These are phyloP conservation scores for Eupithecia abbreviata DNA, from an alignment of 2,888 invertebrate genomes.

Conservation along the genomic window DNA sequence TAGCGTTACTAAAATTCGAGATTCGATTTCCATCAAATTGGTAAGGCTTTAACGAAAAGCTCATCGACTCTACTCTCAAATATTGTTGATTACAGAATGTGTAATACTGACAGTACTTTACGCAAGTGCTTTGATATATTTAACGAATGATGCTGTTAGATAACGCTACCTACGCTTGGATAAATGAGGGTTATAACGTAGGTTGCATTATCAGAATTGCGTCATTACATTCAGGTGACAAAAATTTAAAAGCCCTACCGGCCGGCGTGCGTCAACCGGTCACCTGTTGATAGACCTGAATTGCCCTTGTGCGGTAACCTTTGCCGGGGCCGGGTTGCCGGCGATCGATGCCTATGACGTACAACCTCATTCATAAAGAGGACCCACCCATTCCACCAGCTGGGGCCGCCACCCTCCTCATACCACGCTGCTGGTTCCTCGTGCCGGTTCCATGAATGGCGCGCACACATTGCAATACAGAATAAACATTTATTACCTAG, in stretches of 20 bases:
- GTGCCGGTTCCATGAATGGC: conserved; percentile 71
- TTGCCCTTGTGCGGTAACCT: conserved; percentile 78
- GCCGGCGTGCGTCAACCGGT: conserved; percentile 67
- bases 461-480: conserved; percentile 55
- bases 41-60: background rate
- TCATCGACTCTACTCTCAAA: background rate
- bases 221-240: conserved; percentile 63
- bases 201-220: conserved; percentile 51
- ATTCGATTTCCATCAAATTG: background rate
- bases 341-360: conserved; percentile 79
- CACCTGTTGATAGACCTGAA: conserved; percentile 74
- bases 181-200: conserved; percentile 34
- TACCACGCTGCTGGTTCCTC: conserved; percentile 52
- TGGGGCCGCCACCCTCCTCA: conserved; percentile 49
- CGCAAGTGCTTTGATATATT: conserved; percentile 9
- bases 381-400: conserved; percentile 57
- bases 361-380: conserved; percentile 80
- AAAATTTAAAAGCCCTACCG: conserved; percentile 55
- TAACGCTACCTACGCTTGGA: conserved; percentile 35
- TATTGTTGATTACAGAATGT: background rate
- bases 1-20: background rate
- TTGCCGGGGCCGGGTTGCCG: conserved; percentile 56
- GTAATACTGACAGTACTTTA: background rate
- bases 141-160: conserved; percentile 38
- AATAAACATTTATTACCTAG: conserved; percentile 14